Evolutionary conservation across 2,888 invertebrate genomes (phyloP), one percentile per base, ranked within the genome.

Genomic region (Drosophila mettleri): DNA sequence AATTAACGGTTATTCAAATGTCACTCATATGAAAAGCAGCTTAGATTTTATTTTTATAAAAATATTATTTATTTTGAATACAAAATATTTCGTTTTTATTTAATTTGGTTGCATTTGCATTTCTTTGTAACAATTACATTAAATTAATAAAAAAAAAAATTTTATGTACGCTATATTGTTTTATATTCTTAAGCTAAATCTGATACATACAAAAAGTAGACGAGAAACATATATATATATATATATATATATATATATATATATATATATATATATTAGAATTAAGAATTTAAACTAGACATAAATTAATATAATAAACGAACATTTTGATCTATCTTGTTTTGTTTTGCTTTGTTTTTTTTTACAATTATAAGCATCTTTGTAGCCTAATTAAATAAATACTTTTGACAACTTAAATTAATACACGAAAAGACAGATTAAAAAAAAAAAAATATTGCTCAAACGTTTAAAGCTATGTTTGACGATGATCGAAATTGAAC

Each of bases 31-130:
- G 5, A 45, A 27, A 45, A 16, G 18, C 36, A 22, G 2, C 4
- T 9, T 2, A 16, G 34, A 36, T 39, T n/a, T 24, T 43, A 31
- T 54, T 73, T 62, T 78, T 82, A 74, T 55, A 81, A 82, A 82
- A 87, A 82, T 87, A 82, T 73, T 41, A 53, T 86, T 86, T 83
- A 64, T 71, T 76, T 43, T 16, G 27, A 20, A 67, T 74, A 63
- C 46, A 73, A 78, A 45, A 66, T 64, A 54, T 55, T 51, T 66
- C 55, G n/a, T 48, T 41, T 69, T 59, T 77, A 60, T 48, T 59
- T 16, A 60, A 64, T 78, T 77, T 74, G 74, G 74, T 66, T 62
- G 73, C 24, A 74, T 77, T 74, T 77, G 52, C 52, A 49, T 74
- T 63, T 72, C 41, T 72, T 72, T 43, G 52, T 70, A 74, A 58